These are phyloP conservation scores for Ophion costatus DNA, from an alignment of 2,888 invertebrate genomes.

Conservation along the genomic window DNA sequence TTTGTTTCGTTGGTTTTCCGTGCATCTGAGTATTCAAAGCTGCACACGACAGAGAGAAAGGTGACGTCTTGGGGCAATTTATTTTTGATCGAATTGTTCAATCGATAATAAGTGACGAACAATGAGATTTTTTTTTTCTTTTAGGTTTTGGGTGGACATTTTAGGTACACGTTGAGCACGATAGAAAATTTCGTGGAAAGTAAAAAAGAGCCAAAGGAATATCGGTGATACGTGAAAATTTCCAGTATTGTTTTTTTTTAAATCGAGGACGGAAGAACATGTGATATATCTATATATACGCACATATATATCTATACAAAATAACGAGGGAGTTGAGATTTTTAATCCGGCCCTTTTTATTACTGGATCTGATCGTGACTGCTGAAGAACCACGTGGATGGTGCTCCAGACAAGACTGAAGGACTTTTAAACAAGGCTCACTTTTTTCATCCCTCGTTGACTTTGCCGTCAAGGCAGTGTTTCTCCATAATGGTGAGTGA, in stretches of 20 bases:
- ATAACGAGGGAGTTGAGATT: conserved; percentile 33
- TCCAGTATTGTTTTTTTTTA: conserved; percentile 67
- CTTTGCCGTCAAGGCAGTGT: conserved; percentile 75
- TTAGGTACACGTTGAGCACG: conserved; percentile 66
- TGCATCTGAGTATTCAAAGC: conserved; percentile 29
- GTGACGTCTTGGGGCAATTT: conserved; percentile 18
- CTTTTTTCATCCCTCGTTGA: conserved; percentile 51
- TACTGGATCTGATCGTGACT: conserved; percentile 44
- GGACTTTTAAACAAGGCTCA: conserved; percentile 44
- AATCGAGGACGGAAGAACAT: conserved; percentile 37
- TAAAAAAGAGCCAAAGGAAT: conserved; percentile 74
- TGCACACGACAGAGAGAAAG: conserved; percentile 34
- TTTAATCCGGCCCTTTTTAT: conserved; percentile 21
- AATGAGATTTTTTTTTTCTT: neutral
- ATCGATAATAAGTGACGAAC: conserved; percentile 31
- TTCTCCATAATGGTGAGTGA: conserved; percentile 78
- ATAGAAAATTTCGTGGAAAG: conserved; percentile 60
- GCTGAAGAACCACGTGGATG: conserved; percentile 59
- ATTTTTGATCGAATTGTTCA: conserved; percentile 11
- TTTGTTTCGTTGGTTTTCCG: conserved; percentile 14
- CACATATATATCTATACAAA: conserved; percentile 14
- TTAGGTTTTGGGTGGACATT: conserved; percentile 49
- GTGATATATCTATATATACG: conserved; percentile 49
- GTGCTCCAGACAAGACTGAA: conserved; percentile 50
- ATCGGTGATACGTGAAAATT: conserved; percentile 73